Conservation (phyloP, 2,113 vertebrate species). For the Mixornis gularis region DNA sequence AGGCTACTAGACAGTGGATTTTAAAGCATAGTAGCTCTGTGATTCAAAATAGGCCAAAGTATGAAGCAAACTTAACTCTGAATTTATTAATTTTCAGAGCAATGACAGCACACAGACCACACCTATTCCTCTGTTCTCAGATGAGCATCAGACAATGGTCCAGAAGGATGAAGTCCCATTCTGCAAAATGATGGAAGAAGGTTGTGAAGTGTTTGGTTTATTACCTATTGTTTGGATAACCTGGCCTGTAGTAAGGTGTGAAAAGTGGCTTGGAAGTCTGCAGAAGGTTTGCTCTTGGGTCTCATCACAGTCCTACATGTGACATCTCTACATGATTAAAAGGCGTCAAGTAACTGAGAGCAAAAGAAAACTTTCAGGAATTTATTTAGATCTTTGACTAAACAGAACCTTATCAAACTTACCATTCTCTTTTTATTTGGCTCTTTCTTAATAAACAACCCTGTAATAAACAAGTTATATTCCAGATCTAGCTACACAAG, state of each 20-base stretch:
- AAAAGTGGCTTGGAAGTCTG: constrained; percentile 20
- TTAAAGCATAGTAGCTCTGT: not conserved
- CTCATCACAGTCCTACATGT: constrained; percentile 22
- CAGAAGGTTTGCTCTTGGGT: constrained; percentile 30
- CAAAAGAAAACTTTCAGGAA: constrained; percentile 42
- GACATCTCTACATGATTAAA: constrained; percentile 71
- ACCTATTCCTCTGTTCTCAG: not conserved
- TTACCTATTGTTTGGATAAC: constrained; percentile 59
- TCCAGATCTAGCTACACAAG: constrained; percentile 21
- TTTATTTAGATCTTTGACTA: constrained; percentile 54
- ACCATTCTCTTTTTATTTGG: constrained; percentile 60
- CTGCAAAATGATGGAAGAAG: constrained; percentile 21
- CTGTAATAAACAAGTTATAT: constrained; percentile 56
- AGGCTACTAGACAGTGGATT: not conserved
- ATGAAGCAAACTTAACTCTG: not conserved
- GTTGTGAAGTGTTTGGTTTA: constrained; percentile 35
- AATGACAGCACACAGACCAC: not conserved
- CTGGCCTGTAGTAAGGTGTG: not conserved
- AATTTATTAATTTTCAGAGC: not conserved
- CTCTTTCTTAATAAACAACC: constrained; percentile 5
- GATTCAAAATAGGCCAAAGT: not conserved
- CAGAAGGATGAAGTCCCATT: not conserved
- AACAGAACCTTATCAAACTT: constrained; percentile 53
- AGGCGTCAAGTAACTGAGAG: constrained; percentile 40
- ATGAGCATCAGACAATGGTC: not conserved